These are phyloP conservation scores for Crypturellus undulatus DNA, from an alignment of 2,113 vertebrate genomes.

Conservation along the genomic window DNA sequence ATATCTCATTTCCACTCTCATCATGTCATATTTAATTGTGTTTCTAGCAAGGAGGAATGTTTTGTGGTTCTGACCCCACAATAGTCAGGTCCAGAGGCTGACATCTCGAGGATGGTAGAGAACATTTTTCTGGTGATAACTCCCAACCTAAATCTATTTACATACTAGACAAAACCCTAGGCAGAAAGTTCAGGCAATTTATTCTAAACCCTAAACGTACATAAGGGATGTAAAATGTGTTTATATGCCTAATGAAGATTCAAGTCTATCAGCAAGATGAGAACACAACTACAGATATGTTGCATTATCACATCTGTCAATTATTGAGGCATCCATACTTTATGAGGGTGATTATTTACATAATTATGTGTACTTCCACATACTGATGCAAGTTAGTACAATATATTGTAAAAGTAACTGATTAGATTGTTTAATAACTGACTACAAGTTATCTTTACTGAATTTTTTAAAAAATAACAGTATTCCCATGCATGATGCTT, in stretches of 20 bases:
- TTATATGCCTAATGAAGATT: not conserved
- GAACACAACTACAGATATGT: not conserved
- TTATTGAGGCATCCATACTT: not conserved
- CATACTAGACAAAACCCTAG: not conserved
- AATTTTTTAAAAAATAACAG: not conserved
- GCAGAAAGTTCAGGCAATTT: not conserved
- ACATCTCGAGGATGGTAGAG: not conserved
- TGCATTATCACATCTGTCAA: not conserved
- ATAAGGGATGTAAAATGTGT: not conserved
- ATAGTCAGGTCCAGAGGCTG: not conserved
- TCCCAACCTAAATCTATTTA: not conserved
- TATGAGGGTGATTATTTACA: not conserved
- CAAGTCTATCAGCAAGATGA: not conserved
- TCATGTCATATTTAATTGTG: not conserved
- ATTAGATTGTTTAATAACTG: too few species aligned
- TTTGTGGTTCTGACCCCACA: not conserved
- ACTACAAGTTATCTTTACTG: not conserved
- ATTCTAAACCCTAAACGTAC: not conserved
- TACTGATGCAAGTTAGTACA: not conserved
- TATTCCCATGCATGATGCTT: not conserved
- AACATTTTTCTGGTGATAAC: not conserved
- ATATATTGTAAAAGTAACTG: not conserved
- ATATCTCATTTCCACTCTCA: not conserved
- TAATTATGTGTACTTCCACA: not conserved
- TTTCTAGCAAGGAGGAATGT: not conserved